A percentile compares a stretch with the other conserved stretches of the same genome.
Evolutionary conservation across 1,140 invertebrate species (phyloP).

Genomic region (Bombus huntii): DNA sequence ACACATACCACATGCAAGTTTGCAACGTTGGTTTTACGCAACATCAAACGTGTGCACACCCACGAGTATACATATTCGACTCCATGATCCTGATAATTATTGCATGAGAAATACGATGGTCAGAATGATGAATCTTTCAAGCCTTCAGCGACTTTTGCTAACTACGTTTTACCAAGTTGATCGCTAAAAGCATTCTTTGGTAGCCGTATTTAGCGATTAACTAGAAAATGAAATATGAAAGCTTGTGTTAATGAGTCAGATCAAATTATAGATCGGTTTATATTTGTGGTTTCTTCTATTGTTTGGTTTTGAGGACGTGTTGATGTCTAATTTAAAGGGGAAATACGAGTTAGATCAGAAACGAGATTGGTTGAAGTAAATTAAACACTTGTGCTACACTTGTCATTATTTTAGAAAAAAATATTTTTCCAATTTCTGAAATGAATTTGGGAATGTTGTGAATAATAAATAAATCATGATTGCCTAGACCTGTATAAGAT

Average conservation of each 20-base stretch:
- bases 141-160: too few relatives aligned
- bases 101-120: background rate
- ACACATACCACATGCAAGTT: background rate
- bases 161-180: background rate
- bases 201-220: background rate
- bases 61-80: background rate
- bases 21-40: background rate
- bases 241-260: background rate
- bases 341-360: too few relatives aligned
- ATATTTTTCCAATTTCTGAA: background rate
- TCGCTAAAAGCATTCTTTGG: background rate
- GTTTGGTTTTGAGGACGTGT: background rate
- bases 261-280: background rate
- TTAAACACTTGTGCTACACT: background rate
- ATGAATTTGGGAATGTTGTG: background rate
- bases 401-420: background rate
- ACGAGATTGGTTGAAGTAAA: background rate
- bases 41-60: constrained; percentile 5
- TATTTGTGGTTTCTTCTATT: background rate
- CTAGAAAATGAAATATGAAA: background rate
- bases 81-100: constrained; percentile 34
- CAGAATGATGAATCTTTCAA: background rate
- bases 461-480: too few relatives aligned
- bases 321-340: too few relatives aligned
- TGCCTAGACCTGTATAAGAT: too few relatives aligned